A percentile compares a stretch with the other conserved stretches of the same genome.
phyloP scores from a whole-genome alignment of 2,113 vertebrate genomes.

The Gavialis gangeticus region DNA sequence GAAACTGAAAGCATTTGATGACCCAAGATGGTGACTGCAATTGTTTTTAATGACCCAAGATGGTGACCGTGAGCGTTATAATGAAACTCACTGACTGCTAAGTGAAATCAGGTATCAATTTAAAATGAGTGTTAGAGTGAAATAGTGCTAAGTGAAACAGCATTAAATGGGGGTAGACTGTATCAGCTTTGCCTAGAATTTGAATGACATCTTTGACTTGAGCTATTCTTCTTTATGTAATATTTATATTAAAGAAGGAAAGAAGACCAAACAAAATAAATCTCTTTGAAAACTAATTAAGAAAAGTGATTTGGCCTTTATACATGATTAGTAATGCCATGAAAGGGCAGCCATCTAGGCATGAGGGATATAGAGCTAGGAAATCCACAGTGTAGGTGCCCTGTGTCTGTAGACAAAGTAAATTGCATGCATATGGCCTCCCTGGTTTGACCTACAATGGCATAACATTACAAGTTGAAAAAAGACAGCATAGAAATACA shows the following conservation, averaged over 20 bases:
- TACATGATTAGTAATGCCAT: not conserved
- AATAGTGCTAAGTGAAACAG: too few species aligned
- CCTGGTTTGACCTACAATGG: not conserved
- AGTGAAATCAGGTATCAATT: too few species aligned
- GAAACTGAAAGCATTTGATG: too few species aligned
- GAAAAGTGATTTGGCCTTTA: not conserved
- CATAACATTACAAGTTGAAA: not conserved
- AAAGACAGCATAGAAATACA: not conserved
- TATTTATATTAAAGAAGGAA: not conserved
- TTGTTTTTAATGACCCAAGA: too few species aligned
- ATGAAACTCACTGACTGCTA: too few species aligned
- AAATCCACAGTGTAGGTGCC: not conserved
- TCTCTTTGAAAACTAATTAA: not conserved
- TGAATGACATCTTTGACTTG: not conserved
- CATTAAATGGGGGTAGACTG: too few species aligned
- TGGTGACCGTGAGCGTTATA: too few species aligned
- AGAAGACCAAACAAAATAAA: not conserved
- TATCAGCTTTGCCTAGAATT: not conserved
- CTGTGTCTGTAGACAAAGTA: not conserved
- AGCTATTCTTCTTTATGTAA: not conserved
- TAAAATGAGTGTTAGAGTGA: too few species aligned
- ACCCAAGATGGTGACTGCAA: too few species aligned
- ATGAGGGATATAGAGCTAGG: not conserved
- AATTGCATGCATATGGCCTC: not conserved
- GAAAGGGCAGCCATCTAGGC: not conserved